phyloP scores from a whole-genome alignment of 2,797 vertebrate genomes.

The Lutjanus campechanus region DNA sequence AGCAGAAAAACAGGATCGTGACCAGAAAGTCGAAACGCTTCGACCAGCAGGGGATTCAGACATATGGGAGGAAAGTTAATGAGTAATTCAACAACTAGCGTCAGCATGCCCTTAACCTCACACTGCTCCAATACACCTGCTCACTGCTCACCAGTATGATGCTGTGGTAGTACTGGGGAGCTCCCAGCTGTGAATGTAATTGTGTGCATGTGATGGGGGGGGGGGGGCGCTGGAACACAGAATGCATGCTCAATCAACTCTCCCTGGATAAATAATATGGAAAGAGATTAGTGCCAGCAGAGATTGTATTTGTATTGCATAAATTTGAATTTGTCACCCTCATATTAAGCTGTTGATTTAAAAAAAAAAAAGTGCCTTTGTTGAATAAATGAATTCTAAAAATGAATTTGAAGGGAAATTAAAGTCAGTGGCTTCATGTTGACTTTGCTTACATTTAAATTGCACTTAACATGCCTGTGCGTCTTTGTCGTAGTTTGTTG shows the following conservation, averaged over 20 bases:
- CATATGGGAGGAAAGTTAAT: slow-evolving; percentile 28
- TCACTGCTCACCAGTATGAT: slow-evolving; percentile 14
- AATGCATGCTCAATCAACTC: slow-evolving; percentile 51
- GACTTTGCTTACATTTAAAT: slow-evolving; percentile 24
- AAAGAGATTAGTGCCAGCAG: slow-evolving; percentile 57
- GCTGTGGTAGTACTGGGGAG: slow-evolving; percentile 22
- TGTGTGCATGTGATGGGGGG: slow-evolving; percentile 23
- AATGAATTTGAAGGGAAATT: slow-evolving; percentile 47
- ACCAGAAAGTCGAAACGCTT: neutral
- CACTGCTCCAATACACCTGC: slow-evolving; percentile 33
- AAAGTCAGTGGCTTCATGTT: slow-evolving; percentile 23
- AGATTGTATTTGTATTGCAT: slow-evolving; percentile 63
- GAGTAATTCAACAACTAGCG: slow-evolving; percentile 19
- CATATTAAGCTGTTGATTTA: slow-evolving; percentile 40
- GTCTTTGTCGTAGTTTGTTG: neutral
- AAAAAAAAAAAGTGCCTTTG: neutral
- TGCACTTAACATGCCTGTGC: neutral
- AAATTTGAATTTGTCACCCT: slow-evolving; percentile 61
- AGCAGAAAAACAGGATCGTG: slow-evolving; percentile 6
- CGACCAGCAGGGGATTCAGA: slow-evolving; percentile 2
- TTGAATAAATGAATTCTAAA: slow-evolving; percentile 54
- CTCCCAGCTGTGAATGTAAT: slow-evolving; percentile 45
- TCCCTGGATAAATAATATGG: slow-evolving; percentile 48
- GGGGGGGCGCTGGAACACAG: slow-evolving; percentile 28
- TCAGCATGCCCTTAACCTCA: neutral